Evolutionary conservation across 2,797 vertebrate species (phyloP).

Genomic region (Paratrypauchen microcephalus): DNA sequence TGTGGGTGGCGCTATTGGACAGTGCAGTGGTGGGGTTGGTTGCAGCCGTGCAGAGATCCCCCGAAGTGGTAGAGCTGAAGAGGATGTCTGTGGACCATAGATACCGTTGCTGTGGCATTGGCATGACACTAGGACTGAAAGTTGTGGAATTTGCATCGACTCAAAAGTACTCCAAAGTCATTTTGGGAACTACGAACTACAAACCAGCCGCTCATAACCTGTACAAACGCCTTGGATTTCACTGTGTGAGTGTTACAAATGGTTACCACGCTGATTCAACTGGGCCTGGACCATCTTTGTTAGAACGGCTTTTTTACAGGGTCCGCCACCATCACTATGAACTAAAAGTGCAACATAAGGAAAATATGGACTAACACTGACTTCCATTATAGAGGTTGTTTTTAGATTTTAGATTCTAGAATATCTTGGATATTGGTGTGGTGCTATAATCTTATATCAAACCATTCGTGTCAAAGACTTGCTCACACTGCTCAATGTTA

Average conservation of each 20-base stretch:
- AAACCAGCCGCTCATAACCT: constrained; percentile 80
- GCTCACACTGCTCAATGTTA: no score
- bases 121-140: constrained; percentile 80
- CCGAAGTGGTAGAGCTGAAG: constrained; percentile 77
- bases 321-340: constrained; percentile 49
- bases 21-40: constrained; percentile 84
- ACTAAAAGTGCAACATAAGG: constrained; percentile 15
- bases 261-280: constrained; percentile 59
- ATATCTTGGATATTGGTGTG: neutral
- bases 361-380: neutral
- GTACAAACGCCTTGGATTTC: constrained; percentile 86
- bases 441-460: no score
- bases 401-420: neutral
- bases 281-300: neutral
- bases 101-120: constrained; percentile 77
- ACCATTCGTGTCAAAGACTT: no score
- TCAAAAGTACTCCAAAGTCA: constrained; percentile 76
- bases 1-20: constrained; percentile 85
- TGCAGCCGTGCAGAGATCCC: constrained; percentile 68
- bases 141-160: constrained; percentile 83
- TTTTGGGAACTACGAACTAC: constrained; percentile 84
- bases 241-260: constrained; percentile 77
- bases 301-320: constrained; percentile 53
- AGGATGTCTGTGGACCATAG: constrained; percentile 84
- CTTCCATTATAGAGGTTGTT: neutral